These are phyloP conservation scores for Drosophila paramelanica DNA, from an alignment of 2,888 invertebrate species.

Conservation along the genomic window DNA sequence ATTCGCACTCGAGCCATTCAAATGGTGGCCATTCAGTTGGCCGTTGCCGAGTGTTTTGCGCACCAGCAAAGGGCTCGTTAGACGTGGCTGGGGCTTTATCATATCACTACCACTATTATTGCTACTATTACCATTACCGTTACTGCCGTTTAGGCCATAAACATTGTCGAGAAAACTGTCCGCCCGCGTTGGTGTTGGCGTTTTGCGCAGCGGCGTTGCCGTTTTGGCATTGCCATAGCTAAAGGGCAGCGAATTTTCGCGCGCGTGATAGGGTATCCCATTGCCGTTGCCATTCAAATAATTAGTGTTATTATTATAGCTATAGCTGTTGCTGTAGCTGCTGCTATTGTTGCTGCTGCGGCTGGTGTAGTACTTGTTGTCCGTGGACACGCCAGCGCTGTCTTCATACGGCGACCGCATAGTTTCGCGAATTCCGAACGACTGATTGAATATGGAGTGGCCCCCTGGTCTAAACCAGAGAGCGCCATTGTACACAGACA, in stretches of 20 bases:
- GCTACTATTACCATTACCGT: constrained; percentile 24
- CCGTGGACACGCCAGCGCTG: constrained; percentile 68
- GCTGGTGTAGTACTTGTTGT: constrained; percentile 62
- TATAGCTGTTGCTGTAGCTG: constrained; percentile 56
- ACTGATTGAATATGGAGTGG: constrained; percentile 78
- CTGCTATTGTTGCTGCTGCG: constrained; percentile 51
- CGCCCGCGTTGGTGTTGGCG: constrained; percentile 69
- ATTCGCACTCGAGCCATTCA: constrained; percentile 56
- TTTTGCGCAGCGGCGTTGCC: constrained; percentile 78
- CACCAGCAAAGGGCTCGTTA: constrained; percentile 93
- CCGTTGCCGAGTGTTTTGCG: constrained; percentile 88
- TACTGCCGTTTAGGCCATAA: constrained; percentile 39
- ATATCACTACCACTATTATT: constrained; percentile 82
- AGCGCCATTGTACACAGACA: constrained; percentile 10
- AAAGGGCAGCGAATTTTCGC: constrained; percentile 94
- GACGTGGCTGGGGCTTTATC: constrained; percentile 90
- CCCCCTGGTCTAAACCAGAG: constrained; percentile 43
- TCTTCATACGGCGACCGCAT: constrained; percentile 84
- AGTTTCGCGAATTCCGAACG: constrained; percentile 84
- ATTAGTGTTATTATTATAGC: constrained; percentile 66
- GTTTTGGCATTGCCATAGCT: constrained; percentile 90
- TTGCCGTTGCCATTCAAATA: constrained; percentile 60
- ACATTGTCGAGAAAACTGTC: constrained; percentile 78
- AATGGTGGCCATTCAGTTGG: constrained; percentile 52
- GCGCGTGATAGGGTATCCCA: constrained; percentile 94